Percentiles rank a stretch among this genome's conserved stretches.
Conservation (phyloP, 2,888 invertebrate genomes). For the Heliconius charithonia region DNA sequence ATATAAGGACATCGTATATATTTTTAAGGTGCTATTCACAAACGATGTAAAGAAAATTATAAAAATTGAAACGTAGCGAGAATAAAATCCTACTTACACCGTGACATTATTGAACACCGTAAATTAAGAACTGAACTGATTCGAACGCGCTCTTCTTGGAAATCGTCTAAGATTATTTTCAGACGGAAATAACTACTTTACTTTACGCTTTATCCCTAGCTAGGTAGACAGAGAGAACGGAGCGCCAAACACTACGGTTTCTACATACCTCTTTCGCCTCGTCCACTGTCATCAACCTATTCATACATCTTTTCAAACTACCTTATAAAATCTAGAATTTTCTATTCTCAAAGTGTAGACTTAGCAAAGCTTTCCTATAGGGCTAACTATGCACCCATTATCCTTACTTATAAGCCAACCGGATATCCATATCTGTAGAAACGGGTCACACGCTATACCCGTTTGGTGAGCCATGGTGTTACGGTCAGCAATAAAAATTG, state of each 20-base stretch:
- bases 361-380: conserved; percentile 50
- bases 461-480: conserved; percentile 53
- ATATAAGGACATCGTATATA: neutral
- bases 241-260: too few relatives aligned
- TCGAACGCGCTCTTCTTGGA: too few relatives aligned
- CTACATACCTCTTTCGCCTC: too few relatives aligned
- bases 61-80: too few relatives aligned
- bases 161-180: too few relatives aligned
- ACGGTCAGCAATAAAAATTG: conserved; percentile 43
- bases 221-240: too few relatives aligned
- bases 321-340: neutral
- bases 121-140: too few relatives aligned
- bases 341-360: conserved; percentile 35
- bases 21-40: neutral
- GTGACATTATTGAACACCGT: too few relatives aligned
- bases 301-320: neutral
- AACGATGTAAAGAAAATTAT: neutral
- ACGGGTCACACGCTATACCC: conserved; percentile 65
- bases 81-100: too few relatives aligned
- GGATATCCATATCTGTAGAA: conserved; percentile 77
- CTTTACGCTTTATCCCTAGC: too few relatives aligned
- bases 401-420: conserved; percentile 66
- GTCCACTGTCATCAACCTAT: too few relatives aligned
- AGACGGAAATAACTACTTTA: too few relatives aligned
- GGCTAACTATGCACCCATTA: conserved; percentile 62